Evolutionary conservation across 2,113 vertebrate genomes (phyloP).

Genomic region (Pseudopodoces humilis): DNA sequence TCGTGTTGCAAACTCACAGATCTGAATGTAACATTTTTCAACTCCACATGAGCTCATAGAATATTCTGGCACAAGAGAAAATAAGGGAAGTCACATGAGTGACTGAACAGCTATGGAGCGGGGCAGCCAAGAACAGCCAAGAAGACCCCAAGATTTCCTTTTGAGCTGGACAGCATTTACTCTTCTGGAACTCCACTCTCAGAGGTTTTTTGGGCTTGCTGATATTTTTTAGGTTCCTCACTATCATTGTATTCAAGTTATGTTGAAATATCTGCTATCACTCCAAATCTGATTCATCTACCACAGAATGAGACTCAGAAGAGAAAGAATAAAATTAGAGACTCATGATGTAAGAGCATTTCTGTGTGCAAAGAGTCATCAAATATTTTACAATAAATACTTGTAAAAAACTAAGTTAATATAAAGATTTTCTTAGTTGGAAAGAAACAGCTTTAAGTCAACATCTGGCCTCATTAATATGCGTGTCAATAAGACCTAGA

Average conservation of each 20-base stretch:
- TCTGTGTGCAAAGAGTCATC: not conserved
- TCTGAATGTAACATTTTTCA: not conserved
- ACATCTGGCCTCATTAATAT: slow-evolving; percentile 82
- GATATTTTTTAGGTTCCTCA: not conserved
- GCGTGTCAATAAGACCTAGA: slow-evolving; percentile 57
- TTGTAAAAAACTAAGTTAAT: slow-evolving; percentile 64
- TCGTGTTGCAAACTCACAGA: not conserved
- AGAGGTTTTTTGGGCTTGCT: not conserved
- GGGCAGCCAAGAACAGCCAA: not conserved
- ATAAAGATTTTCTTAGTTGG: slow-evolving; percentile 65
- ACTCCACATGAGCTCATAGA: not conserved
- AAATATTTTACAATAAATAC: slow-evolving; percentile 69
- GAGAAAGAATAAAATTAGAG: not conserved
- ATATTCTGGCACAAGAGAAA: not conserved
- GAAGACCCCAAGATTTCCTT: not conserved
- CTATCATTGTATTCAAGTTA: not conserved
- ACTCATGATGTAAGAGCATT: not conserved
- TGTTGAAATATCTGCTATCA: not conserved
- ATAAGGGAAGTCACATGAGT: not conserved
- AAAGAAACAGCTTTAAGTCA: slow-evolving; percentile 73
- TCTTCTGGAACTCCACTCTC: not conserved
- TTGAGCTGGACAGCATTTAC: not conserved
- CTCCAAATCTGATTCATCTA: not conserved
- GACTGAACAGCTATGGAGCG: not conserved
- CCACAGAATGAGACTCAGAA: not conserved